Percentiles rank a stretch among this genome's conserved stretches.
Evolutionary conservation across 2,888 invertebrate genomes (phyloP).

Genomic region (Caprella mutica): DNA sequence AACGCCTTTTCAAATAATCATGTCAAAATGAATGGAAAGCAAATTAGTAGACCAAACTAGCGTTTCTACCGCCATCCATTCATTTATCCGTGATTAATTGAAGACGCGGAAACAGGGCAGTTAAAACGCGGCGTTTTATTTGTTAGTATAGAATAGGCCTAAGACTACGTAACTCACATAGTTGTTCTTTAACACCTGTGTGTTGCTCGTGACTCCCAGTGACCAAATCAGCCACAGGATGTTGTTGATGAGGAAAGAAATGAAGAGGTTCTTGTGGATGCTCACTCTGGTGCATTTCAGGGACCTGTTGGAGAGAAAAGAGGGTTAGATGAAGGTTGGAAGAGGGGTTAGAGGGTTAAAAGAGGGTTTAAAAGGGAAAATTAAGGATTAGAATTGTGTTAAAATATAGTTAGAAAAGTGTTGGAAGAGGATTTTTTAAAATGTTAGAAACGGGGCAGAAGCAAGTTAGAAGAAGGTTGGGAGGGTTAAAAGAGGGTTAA

Average conservation of each 20-base stretch:
- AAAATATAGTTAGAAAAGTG: neutral
- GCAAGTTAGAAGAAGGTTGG: too few species aligned
- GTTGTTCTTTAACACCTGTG: neutral
- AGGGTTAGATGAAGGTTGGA: neutral
- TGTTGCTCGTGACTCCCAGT: neutral
- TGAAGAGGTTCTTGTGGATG: slow-evolving; percentile 85
- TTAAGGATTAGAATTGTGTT: neutral
- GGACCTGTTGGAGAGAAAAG: slow-evolving; percentile 11
- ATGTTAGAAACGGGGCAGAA: too few species aligned
- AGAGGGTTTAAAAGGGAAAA: neutral
- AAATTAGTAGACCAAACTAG: neutral
- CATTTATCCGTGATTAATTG: too few species aligned
- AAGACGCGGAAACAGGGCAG: too few species aligned
- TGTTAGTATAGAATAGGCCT: too few species aligned
- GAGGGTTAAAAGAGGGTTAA: too few species aligned
- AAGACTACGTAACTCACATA: neutral
- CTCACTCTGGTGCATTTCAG: slow-evolving; percentile 42
- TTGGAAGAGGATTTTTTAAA: too few species aligned
- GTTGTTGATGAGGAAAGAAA: slow-evolving; percentile 79
- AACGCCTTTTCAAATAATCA: too few species aligned
- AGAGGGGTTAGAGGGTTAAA: neutral
- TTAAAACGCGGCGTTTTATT: too few species aligned
- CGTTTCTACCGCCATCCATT: neutral
- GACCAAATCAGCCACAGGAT: slow-evolving; percentile 77
- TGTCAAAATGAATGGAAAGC: too few species aligned